Evolutionary conservation across 2,888 invertebrate genomes (phyloP), one percentile per base, ranked within the genome.

Genomic region (Tachina grossa): DNA sequence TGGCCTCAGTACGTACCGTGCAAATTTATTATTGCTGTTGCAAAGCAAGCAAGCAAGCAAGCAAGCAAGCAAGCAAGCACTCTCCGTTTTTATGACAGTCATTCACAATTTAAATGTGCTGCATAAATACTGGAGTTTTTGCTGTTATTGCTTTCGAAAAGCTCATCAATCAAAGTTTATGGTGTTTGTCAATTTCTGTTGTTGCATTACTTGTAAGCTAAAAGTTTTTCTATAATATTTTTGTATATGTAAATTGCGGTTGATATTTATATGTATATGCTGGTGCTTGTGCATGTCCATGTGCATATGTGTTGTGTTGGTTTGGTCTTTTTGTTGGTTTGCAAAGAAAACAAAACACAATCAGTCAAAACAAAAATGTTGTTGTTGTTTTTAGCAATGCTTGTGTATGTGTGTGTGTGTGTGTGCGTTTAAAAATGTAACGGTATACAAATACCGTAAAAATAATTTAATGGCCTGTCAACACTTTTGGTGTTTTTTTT

Each of bases 81-180:
- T 61, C 51, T 61, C 8, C 53, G 61, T 31, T 81, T 76, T 81
- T 63, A 85, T 74, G 71, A 45, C 71, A 55, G 68, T 68, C 77
- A 61, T 78, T 77, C 61, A 9, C 47, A 47, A 57, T 55, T 22
- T 57, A 45, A 78, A 71, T 63, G 22, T 78, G 61, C 59, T 22
- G 68, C 77, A 69, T 68, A 78, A 78, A 78, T 79, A 53, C 6
- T 61, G 41, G 31, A 22, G 43, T 10, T n/a, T 53, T 51, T 65
- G 49, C 55, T 85, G 68, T 77, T 78, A 59, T 85, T 63, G 57
- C 72, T 66, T 84, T 85, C 65, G 53, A 65, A 82, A 69, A 75
- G 82, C 78, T 85, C 82, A 85, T 85, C 85, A 85, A 85, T 85
- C 85, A 85, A 85, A 85, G 85, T 82, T 85, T 82, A 79, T 85